Base-by-base conservation (phyloP, 1,140 invertebrate genomes). In the Drosophila pectinifera region DNA sequence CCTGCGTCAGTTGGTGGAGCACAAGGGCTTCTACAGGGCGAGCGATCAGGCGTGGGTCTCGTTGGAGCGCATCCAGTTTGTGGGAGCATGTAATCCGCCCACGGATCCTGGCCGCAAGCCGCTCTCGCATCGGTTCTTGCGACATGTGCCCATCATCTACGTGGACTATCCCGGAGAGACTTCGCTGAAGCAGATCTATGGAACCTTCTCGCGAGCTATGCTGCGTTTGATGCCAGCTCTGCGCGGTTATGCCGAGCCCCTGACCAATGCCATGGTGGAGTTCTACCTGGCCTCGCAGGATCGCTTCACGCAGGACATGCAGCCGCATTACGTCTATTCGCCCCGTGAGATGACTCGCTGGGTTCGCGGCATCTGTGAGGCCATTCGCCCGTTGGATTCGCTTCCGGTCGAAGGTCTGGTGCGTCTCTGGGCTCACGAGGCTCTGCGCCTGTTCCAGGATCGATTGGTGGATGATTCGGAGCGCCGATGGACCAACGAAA, bases 281-380 rank as follows among this genome's bases (percentile, higher is more conserved):
- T 98, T 99, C 90, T 99, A 99, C 93, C 93, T 99, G 2, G 95
- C 96, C 10, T 99, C 98, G 11, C 99, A 99, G 94, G 98, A 99
- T 92, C 94, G 96, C 53, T 99, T 99, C 92, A 99, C 99, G 1
- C 98, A 99, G 93, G 99, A 99, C 92, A 99, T 99, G 98, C 99
- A 99, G 93, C 99, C 99, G 1, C 99, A 99, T 93, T 99, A 99
- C 92, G 98, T 99, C 1, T 99, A 99, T 93, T 99, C 98, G 68
- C 99, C 99, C n/a, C 95, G 99, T 92, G 99, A 99, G 93, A 98
- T 99, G 97, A 99, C 99, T 0, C 93, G 99, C 69, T 99, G 99
- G 99, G 98, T 99, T 5, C 94, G 99, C 48, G 99, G 99, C 65
- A 99, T 99, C 68, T 99, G 98, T 93, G 99, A 99, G 93, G 99